Evolutionary conservation across 2,888 invertebrate species (phyloP), one percentile per base, ranked within the genome.

Genomic region (Cantharis nigra): DNA sequence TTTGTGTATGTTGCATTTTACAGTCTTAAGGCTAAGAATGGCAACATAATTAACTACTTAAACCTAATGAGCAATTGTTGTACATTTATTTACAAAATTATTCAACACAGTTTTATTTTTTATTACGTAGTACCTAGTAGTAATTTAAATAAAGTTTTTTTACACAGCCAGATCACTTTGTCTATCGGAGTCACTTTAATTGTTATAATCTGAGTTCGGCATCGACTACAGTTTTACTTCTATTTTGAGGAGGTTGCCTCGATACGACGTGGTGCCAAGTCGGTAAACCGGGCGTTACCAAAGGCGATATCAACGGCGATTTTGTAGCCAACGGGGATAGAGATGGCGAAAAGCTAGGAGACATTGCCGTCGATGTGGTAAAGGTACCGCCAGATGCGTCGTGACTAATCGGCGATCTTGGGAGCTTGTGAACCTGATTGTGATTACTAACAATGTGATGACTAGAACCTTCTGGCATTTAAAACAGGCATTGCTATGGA

Each of bases 281-380:
- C 64, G 91, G 89, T 78, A 92, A 86, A 49, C 94, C 94, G 2
- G 93, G 93, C 0, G 93, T 91, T 79, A 96, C 95, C 82, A 96
- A 90, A 1, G 97, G 97, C 73, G 97, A 97, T 89, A 97, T 96
- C 76, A 97, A 97, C 3, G 98, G 98, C 75, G 97, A 97, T 84
- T 97, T 92, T 28, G 97, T 97, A 30, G 97, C 98, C 84, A 98
- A 90, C 0, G 98, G 98, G 23, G 98, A 98, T 76, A 98, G 89
- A 0, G 97, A 97, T 11, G 98, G 98, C 5, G 98, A 98, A 86
- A 98, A 98, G 79, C 97, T 97, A 0, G 98, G 98, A 64, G 98
- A 97, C 93, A 98, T 95, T 18, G 97, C 97, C 0, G 97, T 94
- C 0, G 96, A 94, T 9, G 94, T 93, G 81, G 94, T 93, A 84